Evolutionary conservation across 1,140 invertebrate genomes (phyloP).

Genomic region (Thaumatotibia leucotreta): DNA sequence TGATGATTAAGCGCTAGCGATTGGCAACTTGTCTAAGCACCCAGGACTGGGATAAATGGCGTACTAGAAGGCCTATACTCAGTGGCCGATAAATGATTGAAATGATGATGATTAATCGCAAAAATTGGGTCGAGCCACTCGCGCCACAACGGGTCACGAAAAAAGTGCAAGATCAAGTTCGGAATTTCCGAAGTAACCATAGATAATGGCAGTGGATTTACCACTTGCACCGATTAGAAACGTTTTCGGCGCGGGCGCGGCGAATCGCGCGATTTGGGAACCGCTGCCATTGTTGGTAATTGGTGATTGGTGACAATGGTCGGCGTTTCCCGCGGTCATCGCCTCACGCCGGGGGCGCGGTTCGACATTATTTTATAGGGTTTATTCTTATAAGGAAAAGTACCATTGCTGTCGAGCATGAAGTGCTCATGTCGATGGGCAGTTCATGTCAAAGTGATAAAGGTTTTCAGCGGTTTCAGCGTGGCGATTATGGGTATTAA

Average conservation of each 20-base stretch:
- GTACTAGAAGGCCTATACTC: too few species aligned
- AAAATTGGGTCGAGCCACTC: too few species aligned
- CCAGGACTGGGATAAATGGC: too few species aligned
- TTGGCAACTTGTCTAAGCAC: too few species aligned
- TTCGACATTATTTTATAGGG: neutral
- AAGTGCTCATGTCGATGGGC: too few species aligned
- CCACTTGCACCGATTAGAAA: neutral
- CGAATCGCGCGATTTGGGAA: neutral
- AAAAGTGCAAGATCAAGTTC: neutral
- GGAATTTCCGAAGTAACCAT: neutral
- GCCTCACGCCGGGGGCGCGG: neutral
- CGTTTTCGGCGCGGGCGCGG: neutral
- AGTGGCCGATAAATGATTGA: too few species aligned
- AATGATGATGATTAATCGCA: too few species aligned
- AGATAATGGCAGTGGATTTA: neutral
- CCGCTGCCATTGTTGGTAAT: neutral
- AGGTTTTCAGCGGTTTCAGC: too few species aligned
- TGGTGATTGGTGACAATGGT: neutral
- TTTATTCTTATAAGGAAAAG: neutral
- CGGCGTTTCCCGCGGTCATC: neutral
- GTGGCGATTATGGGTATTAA: too few species aligned
- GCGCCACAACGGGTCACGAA: neutral
- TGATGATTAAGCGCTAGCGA: too few species aligned
- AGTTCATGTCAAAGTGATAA: too few species aligned
- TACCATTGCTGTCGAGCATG: too few species aligned